A percentile compares a stretch with the other conserved stretches of the same genome.
These are phyloP conservation scores for Synchiropus splendidus DNA, from an alignment of 2,113 vertebrate genomes.

Conservation along the genomic window DNA sequence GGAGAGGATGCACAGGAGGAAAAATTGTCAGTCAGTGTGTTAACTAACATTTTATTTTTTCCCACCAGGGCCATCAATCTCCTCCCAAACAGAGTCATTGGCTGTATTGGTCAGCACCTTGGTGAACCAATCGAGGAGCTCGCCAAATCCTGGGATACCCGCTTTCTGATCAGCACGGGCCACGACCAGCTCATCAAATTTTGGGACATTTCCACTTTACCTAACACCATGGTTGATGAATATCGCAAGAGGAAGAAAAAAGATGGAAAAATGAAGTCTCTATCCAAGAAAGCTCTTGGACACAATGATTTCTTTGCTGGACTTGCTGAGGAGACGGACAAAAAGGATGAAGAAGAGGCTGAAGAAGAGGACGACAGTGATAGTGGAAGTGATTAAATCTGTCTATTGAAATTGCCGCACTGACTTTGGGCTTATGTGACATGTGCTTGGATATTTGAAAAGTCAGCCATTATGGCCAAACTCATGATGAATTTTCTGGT, in stretches of 20 bases:
- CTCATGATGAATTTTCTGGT: too few relatives aligned
- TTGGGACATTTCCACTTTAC: constrained; percentile 78
- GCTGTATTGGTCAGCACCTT: constrained; percentile 82
- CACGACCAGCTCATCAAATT: constrained; percentile 93
- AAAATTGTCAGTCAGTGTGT: too few relatives aligned
- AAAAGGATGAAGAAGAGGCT: constrained; percentile 3
- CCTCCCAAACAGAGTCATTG: constrained; percentile 86
- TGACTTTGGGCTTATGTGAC: too few relatives aligned
- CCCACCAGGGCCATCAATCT: constrained; percentile 77
- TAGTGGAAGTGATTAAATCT: constrained; percentile 45
- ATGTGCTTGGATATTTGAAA: too few relatives aligned
- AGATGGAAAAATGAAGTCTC: constrained; percentile 68
- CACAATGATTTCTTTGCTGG: constrained; percentile 80
- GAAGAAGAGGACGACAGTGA: constrained; percentile 24
- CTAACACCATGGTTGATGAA: constrained; percentile 67
- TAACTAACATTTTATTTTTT: background rate
- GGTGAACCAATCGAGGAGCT: constrained; percentile 86
- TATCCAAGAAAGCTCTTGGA: constrained; percentile 79
- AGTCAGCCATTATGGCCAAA: too few relatives aligned
- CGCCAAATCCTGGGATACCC: constrained; percentile 64
- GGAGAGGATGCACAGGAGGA: too few relatives aligned
- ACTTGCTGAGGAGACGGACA: constrained; percentile 44
- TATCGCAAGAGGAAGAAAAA: constrained; percentile 84
- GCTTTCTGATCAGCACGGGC: constrained; percentile 79
- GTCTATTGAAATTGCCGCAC: background rate